Conservation (phyloP, 2,888 invertebrate genomes). For the Eilema depressum region DNA sequence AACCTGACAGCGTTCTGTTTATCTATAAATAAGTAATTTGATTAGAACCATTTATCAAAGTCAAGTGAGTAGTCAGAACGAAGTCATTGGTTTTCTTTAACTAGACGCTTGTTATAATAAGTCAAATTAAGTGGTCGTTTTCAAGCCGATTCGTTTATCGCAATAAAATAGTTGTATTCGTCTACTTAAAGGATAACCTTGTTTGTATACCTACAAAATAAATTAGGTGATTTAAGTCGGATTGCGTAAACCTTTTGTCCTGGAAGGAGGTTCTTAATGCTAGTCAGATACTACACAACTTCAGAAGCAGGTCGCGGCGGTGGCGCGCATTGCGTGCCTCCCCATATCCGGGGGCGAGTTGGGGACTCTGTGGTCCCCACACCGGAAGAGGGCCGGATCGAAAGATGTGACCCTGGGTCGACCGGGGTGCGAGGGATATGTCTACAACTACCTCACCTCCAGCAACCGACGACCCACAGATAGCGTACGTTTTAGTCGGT, state of each 20-base stretch:
- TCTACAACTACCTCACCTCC: no score
- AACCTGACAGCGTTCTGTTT: conserved; percentile 1
- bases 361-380: no score
- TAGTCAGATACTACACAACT: not conserved
- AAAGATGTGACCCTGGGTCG: no score
- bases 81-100: conserved; percentile 18
- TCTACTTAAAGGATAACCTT: not conserved
- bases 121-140: not conserved
- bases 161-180: not conserved
- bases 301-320: no score
- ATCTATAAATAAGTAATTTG: not conserved
- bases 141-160: not conserved
- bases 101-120: not conserved
- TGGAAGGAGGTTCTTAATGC: not conserved
- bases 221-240: not conserved
- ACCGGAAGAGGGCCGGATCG: no score
- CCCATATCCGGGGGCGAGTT: no score
- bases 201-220: not conserved
- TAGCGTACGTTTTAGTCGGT: no score
- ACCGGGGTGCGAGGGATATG: no score
- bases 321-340: no score
- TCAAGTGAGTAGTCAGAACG: conserved; percentile 9
- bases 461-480: no score
- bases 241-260: not conserved
- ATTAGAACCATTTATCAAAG: conserved; percentile 20